Evolutionary conservation across 2,888 invertebrate genomes (phyloP), one percentile per base, ranked within the genome.

Genomic region (Pardosa pseudoannulata): DNA sequence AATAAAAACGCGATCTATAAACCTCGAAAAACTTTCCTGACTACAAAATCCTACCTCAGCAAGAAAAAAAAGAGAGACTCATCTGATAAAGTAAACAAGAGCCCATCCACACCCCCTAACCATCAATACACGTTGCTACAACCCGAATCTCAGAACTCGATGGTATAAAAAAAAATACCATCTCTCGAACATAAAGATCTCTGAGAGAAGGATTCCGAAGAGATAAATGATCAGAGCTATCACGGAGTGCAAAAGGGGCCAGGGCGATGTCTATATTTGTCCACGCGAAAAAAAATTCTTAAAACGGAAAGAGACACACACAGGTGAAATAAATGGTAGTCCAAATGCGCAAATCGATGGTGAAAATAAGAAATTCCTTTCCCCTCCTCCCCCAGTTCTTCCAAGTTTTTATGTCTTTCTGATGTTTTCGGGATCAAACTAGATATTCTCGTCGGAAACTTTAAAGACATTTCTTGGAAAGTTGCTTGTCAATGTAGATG

Each of bases 261-360:
- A 65, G 50, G 56, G 50, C 27, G 71, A 78, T 73, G 78, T 67
- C 72, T 78, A 78, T 85, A 85, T 85, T 85, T 85, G 83, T 85
- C 83, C 83, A 39, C 36, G 67, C 56, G 9, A 23, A 36, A 78
- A 83, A 36, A 67, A 67, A 78, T 29, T 23, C 23, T 36, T 71
- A 73, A 65, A 83, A 50, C 64, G 78, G 50, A n/a, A 23, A 50
- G 23, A 72, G 31, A 39, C 13, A 65, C 83, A 56, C 73, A 78
- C 83, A 85, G 78, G 83, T 72, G 56, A 85, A 85, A 85, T 85
- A 85, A 78, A 85, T 85, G 83, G 83, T 36, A 32, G 78, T 72
- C 78, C 83, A 78, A 85, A 85, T 78, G 83, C 78, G 72, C 83
- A 73, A 85, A 85, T 85, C 83, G 83, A 85, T 85, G 67, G 39